phyloP scores from a whole-genome alignment of 2,888 invertebrate genomes.

The Ormyrus pomaceus region DNA sequence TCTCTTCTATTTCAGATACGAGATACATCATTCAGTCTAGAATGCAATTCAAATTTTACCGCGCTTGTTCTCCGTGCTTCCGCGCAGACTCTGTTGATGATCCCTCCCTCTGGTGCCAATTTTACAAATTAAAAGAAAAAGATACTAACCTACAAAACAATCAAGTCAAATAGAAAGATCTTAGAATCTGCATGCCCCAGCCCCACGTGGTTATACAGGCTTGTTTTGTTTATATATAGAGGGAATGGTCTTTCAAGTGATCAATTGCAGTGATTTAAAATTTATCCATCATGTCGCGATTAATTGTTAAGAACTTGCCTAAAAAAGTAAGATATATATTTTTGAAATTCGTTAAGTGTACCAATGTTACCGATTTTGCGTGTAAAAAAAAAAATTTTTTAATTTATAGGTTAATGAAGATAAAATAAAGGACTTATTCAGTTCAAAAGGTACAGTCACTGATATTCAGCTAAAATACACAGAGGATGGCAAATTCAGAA shows the following conservation, averaged over 20 bases:
- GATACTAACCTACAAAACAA: too few relatives aligned
- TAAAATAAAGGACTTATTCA: constrained; percentile 86
- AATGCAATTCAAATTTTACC: too few relatives aligned
- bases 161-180: too few relatives aligned
- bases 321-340: constrained; percentile 81
- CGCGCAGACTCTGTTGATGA: too few relatives aligned
- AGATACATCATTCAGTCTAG: too few relatives aligned
- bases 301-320: constrained; percentile 94
- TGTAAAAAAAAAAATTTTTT: constrained; percentile 4
- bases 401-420: constrained; percentile 85
- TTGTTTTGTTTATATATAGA: constrained; percentile 21
- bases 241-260: constrained; percentile 18
- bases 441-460: constrained; percentile 82
- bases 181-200: too few relatives aligned
- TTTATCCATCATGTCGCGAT: constrained; percentile 81
- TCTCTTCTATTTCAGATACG: too few relatives aligned
- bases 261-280: background rate
- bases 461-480: constrained; percentile 96
- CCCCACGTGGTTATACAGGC: constrained; percentile 35
- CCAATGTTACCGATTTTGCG: background rate
- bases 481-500: constrained; percentile 92
- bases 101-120: too few relatives aligned
- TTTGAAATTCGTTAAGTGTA: background rate
- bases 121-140: too few relatives aligned
- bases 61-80: too few relatives aligned